Conservation (phyloP, 2,888 invertebrate species). For the Aphidoletes aphidimyza region DNA sequence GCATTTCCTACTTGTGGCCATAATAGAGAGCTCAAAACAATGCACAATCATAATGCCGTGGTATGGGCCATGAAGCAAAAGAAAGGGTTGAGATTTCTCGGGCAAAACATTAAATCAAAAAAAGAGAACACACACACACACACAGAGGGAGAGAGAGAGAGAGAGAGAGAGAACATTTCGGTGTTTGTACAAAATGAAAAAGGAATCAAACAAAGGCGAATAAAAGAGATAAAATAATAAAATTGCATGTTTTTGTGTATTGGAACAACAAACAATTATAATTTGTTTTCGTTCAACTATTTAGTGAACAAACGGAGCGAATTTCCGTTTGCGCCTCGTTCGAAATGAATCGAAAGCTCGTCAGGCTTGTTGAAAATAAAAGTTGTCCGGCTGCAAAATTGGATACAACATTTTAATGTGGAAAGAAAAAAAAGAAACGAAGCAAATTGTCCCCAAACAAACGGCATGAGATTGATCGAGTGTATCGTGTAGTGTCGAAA, state of each 20-base stretch:
- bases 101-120: background rate
- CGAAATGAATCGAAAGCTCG: background rate
- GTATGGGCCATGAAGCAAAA: background rate
- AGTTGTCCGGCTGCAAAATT: background rate
- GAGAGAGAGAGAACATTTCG: too few species aligned
- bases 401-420: background rate
- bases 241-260: background rate
- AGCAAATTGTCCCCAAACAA: background rate
- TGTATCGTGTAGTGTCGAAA: too few species aligned
- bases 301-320: slow-evolving; percentile 4
- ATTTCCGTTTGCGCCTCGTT: background rate
- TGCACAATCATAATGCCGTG: background rate
- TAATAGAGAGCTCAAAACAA: background rate
- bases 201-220: background rate
- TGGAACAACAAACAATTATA: slow-evolving; percentile 32
- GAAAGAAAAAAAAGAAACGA: background rate
- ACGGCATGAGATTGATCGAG: too few species aligned
- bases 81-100: background rate
- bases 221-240: slow-evolving; percentile 6
- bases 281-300: slow-evolving; percentile 35
- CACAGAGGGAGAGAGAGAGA: too few species aligned
- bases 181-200: too few species aligned
- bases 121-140: background rate
- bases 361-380: background rate
- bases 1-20: background rate